A percentile compares a stretch with the other conserved stretches of the same genome.
phyloP scores from a whole-genome alignment of 1,140 invertebrate genomes.

The Yoshiicerus persimilis region DNA sequence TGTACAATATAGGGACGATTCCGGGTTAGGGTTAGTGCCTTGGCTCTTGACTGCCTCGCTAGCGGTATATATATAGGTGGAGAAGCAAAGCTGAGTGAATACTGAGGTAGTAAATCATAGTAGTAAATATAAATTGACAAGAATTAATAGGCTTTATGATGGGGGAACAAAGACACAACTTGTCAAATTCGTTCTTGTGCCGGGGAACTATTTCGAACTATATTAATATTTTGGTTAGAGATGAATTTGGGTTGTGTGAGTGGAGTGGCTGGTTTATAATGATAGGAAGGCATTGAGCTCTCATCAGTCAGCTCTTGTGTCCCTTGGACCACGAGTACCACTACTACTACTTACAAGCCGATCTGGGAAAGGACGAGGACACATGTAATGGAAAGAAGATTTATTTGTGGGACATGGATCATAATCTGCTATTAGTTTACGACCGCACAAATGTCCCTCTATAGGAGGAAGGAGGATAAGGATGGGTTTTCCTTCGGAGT shows the following conservation, averaged over 20 bases:
- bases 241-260: not conserved
- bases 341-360: not conserved
- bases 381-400: constrained; percentile 24
- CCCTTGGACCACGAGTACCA: not conserved
- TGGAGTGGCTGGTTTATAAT: not conserved
- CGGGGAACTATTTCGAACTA: not conserved
- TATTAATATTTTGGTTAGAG: not conserved
- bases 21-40: not conserved
- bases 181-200: not conserved
- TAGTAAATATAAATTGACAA: not conserved
- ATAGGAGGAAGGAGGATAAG: too few relatives aligned
- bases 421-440: constrained; percentile 19
- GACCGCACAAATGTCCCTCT: not conserved
- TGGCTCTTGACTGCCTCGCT: not conserved
- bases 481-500: too few relatives aligned
- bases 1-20: not conserved
- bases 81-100: not conserved
- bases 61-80: not conserved
- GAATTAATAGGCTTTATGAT: constrained; percentile 3
- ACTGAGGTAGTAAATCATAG: not conserved
- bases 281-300: constrained; percentile 5
- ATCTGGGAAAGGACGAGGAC: not conserved
- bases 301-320: not conserved
- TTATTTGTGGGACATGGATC: constrained; percentile 25
- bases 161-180: not conserved